phyloP scores from a whole-genome alignment of 2,113 vertebrate species.

The Oncorhynchus clarkii region DNA sequence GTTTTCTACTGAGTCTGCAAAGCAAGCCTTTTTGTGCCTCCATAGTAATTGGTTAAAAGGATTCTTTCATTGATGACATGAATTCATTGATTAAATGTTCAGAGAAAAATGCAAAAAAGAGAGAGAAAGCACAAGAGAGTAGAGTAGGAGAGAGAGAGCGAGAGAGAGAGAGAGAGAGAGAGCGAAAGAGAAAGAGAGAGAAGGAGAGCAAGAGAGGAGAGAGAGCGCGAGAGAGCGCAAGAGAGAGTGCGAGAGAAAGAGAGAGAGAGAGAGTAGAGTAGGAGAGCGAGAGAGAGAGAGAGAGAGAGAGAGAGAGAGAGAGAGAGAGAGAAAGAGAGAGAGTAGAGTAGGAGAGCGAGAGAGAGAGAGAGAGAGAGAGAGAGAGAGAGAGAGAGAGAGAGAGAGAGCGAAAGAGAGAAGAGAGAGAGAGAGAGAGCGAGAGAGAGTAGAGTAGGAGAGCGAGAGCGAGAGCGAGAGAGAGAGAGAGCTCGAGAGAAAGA shows the following conservation, averaged over 20 bases:
- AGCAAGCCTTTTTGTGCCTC: slow-evolving; percentile 22
- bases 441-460: too few relatives aligned
- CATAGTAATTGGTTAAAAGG: neutral
- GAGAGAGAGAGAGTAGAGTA: neutral
- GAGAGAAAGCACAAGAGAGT: neutral
- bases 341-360: neutral
- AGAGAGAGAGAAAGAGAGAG: neutral
- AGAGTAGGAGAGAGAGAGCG: neutral
- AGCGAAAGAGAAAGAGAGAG: neutral
- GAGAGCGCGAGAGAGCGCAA: neutral
- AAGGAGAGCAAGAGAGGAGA: neutral
- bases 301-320: neutral
- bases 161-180: neutral
- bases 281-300: neutral
- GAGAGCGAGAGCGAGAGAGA: too few relatives aligned
- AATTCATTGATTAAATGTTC: slow-evolving; percentile 4
- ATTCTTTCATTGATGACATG: slow-evolving; percentile 24
- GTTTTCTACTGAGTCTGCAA: slow-evolving; percentile 15
- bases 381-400: neutral
- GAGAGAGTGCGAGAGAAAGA: neutral
- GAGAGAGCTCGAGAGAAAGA: neutral
- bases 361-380: neutral
- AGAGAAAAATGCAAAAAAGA: neutral
- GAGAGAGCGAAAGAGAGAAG: neutral
- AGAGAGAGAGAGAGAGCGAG: fast-evolving